Conservation (phyloP, 2,888 invertebrate species). For the Cheilosia variabilis region DNA sequence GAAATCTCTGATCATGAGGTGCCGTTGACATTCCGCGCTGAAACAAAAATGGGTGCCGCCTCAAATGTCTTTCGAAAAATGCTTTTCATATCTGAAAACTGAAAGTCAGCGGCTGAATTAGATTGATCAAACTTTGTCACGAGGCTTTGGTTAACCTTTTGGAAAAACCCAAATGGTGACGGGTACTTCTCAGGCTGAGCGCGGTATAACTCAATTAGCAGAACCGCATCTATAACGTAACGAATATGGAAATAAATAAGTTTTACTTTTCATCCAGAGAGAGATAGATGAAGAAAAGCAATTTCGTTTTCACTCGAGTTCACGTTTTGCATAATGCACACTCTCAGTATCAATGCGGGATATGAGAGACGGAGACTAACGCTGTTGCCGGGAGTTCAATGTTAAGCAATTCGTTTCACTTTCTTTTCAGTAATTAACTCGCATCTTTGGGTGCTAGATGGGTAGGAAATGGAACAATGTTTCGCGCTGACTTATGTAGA, state of each 20-base stretch:
- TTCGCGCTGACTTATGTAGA: neutral
- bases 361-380: neutral
- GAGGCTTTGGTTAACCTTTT: conserved; percentile 9
- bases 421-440: conserved; percentile 59
- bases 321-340: conserved; percentile 31
- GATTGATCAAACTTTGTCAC: conserved; percentile 10
- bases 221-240: neutral
- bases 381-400: conserved; percentile 39
- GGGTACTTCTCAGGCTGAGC: conserved; percentile 1
- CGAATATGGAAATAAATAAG: neutral
- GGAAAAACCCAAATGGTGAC: neutral
- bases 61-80: conserved; percentile 17
- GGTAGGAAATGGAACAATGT: conserved; percentile 3
- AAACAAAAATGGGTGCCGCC: conserved; percentile 24
- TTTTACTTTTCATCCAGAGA: conserved; percentile 1
- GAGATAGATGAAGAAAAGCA: conserved; percentile 11
- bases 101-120: neutral
- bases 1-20: neutral
- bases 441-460: conserved; percentile 32
- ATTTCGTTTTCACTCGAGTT: conserved; percentile 52
- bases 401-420: conserved; percentile 64
- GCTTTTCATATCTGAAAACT: neutral
- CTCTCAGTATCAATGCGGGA: conserved; percentile 6
- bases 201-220: conserved; percentile 3
- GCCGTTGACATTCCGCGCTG: conserved; percentile 7